Evolutionary conservation across 2,797 vertebrate genomes (phyloP), one percentile per base, ranked within the genome.

Genomic region (Cottoperca gobio): DNA sequence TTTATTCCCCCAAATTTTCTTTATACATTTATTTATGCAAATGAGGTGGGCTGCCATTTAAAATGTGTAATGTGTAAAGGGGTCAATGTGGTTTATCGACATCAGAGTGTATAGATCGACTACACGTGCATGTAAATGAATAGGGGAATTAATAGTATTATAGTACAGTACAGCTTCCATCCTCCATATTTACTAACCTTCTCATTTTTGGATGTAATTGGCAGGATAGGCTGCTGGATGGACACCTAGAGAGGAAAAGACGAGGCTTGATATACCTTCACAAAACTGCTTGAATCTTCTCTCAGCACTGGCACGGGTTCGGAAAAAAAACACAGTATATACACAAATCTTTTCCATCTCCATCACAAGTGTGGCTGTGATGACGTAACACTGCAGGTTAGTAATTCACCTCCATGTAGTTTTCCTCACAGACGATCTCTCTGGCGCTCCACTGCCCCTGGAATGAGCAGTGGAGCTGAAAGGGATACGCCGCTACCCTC

Each of bases 341-440:
- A 1, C 1, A 5, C 46, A 40, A 40, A 66, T 54, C 5, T 28
- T 6, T 3, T 50, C 21, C 21, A 5, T 16, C 10, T 24, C 12
- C 13, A 31, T 16, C 11, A 9, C 9, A 35, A 23, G 4, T 14
- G 10, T 59, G 5, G 3, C 37, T 12, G 49, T 66, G 64, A 23
- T 61, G 37, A 28, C n/a, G 26, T 58, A 33, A 5, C 3, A 13
- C 6, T 3, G 3, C 21, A 55, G 17, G 14, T 46, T 1, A 45
- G 11, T 40, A 3, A 46, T 21, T 73, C 89, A 93, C 93, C 91
- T 95, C 94, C 94, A 95, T 91, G 83, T 95, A 95, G 82, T 93
- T 95, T 81, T 95, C 93, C 79, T 95, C 95, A 10, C 93, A 95
- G 40, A 94, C 43, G 3, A 93, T 90, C 86, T 95, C 92, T 73